Evolutionary conservation across 1,140 invertebrate genomes (phyloP).

Genomic region (Mycetomoellerius zeteki): DNA sequence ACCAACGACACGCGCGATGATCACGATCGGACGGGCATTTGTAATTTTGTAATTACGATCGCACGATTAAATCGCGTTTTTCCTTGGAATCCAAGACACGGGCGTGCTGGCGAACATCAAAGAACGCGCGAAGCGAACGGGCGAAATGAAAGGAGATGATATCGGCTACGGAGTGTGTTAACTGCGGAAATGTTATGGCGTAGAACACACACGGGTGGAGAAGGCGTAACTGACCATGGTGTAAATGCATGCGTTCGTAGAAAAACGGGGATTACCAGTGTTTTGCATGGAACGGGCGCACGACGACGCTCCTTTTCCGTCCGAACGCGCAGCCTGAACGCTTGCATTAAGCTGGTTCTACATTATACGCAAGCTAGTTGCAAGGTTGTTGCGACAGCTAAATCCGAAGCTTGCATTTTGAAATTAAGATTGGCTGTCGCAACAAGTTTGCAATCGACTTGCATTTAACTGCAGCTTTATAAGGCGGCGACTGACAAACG

Average conservation of each 20-base stretch:
- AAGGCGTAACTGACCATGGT: constrained; percentile 74
- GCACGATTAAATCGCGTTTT: constrained; percentile 64
- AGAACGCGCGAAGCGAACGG: constrained; percentile 64
- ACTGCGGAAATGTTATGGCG: constrained; percentile 73
- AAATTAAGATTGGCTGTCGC: too few species aligned
- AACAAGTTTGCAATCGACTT: too few species aligned
- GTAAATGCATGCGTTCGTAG: constrained; percentile 63
- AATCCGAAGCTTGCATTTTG: too few species aligned
- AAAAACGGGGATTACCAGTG: constrained; percentile 63
- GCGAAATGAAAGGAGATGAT: constrained; percentile 71
- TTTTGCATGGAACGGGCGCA: constrained; percentile 45
- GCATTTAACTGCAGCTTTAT: too few species aligned
- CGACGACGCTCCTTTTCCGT: constrained; percentile 64
- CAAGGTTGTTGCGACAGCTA: too few species aligned
- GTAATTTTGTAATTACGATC: constrained; percentile 37
- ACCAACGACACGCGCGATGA: constrained; percentile 41
- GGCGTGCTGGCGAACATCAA: constrained; percentile 65
- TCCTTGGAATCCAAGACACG: constrained; percentile 67
- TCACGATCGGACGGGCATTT: constrained; percentile 34
- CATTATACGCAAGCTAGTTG: too few species aligned
- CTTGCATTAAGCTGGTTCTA: not conserved
- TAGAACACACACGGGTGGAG: constrained; percentile 59
- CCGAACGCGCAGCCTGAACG: constrained; percentile 45
- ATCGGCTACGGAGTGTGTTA: constrained; percentile 59
- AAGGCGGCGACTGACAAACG: not conserved